Base-by-base conservation (phyloP, 2,797 vertebrate genomes). In the Bucorvus abyssinicus region DNA sequence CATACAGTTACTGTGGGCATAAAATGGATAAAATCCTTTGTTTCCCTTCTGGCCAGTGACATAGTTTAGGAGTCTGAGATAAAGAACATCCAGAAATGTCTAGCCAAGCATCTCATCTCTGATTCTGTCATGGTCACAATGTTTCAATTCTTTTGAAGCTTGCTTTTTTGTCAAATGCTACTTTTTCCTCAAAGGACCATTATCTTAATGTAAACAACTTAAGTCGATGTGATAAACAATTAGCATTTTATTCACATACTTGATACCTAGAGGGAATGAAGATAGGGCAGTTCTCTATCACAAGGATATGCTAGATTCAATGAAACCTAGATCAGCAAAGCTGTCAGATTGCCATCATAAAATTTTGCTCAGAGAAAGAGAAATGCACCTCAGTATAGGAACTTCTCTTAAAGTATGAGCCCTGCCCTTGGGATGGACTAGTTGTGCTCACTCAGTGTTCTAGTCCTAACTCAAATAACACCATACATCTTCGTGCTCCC, bases 51-150 rank as follows among this genome's bases (percentile, higher is more conserved):
- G 59, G 26, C 27, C 64, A 90, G 29, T 87, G 84, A 88, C 79
- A 36, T 34, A 84, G 74, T 79, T 96, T 71, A 85, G 57, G 34
- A 92, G 22, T 87, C 71, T 78, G 81, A 67, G 69, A 85, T 60
- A 84, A 89, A 90, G 42, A 87, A 80, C 40, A 86, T 70, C 29
- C 3, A 7, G 60, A 92, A 84, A 57, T 34, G 22, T 75, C 55
- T 76, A 89, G n/a, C 55, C 55, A 91, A 89, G 71, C 21, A 57
- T 84, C n/a, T 95, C 68, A 94, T 94, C 73, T 82, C 49, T 70
- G 30, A 71, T 74, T 67, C 63, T 96, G 34, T 91, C 45, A 52
- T 2, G 1, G 15, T 71, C 36, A 83, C 68, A 56, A 22, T 52
- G 27, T 81, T 94, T 95, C 49, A 65, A 15, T 27, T 64, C 85